Conservation (phyloP, 1,140 invertebrate genomes). For the Pseudoatta argentina region DNA sequence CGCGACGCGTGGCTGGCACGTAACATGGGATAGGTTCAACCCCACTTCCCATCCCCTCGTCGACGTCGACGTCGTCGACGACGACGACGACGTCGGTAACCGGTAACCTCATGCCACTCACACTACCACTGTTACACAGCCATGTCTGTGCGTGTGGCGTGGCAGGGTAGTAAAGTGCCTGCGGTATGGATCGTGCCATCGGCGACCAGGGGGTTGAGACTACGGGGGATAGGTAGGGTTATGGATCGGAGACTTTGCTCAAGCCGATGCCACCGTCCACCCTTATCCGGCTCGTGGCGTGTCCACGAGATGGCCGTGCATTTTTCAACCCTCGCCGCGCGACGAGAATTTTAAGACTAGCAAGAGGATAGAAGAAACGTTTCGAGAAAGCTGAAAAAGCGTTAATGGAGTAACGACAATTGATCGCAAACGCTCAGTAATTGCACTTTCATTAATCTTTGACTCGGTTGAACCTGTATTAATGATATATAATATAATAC, state of each 20-base stretch:
- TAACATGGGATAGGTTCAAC: slow-evolving; percentile 65
- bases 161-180: slow-evolving; percentile 56
- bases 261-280: slow-evolving; percentile 59
- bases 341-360: slow-evolving; percentile 41
- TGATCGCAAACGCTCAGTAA: not conserved
- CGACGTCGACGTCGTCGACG: slow-evolving; percentile 43
- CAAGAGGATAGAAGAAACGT: not conserved
- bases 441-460: slow-evolving; percentile 16
- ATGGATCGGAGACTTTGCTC: slow-evolving; percentile 67
- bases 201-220: slow-evolving; percentile 44
- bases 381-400: not conserved
- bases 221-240: slow-evolving; percentile 47
- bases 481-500: not conserved
- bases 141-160: slow-evolving; percentile 8
- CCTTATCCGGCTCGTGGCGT: slow-evolving; percentile 66
- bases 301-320: slow-evolving; percentile 51
- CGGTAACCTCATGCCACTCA: slow-evolving; percentile 58
- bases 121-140: not conserved
- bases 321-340: slow-evolving; percentile 64
- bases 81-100: slow-evolving; percentile 65
- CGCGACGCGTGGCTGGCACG: slow-evolving; percentile 71
- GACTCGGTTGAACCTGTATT: not conserved
- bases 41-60: slow-evolving; percentile 36
- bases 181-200: slow-evolving; percentile 36
- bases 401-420: slow-evolving; percentile 35